Evolutionary conservation across 1,140 invertebrate species (phyloP).

Genomic region (Halesus radiatus): DNA sequence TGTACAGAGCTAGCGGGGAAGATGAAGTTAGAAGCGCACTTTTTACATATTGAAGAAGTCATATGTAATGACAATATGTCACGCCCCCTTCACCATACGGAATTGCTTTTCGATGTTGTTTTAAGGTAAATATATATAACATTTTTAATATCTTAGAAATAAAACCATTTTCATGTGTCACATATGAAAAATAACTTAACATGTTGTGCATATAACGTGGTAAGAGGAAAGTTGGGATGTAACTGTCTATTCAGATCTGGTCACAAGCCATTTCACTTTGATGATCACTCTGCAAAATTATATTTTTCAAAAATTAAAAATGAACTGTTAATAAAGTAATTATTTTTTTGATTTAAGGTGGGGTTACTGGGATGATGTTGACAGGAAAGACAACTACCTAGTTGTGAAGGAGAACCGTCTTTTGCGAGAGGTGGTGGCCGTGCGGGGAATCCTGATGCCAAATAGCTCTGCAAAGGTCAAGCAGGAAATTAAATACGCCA

Average conservation of each 20-base stretch:
- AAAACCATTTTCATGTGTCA: too few relatives aligned
- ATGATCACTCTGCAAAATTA: too few relatives aligned
- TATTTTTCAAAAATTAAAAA: too few relatives aligned
- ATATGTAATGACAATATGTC: constrained; percentile 80
- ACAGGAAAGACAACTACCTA: constrained; percentile 85
- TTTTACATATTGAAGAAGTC: constrained; percentile 82
- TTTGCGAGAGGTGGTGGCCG: constrained; percentile 64
- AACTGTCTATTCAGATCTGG: too few relatives aligned
- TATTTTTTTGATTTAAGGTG: constrained; percentile 69
- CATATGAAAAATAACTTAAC: too few relatives aligned
- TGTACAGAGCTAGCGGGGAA: constrained; percentile 78
- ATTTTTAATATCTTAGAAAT: too few relatives aligned
- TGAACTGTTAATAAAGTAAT: background rate
- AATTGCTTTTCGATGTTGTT: constrained; percentile 78
- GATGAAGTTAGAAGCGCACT: constrained; percentile 74
- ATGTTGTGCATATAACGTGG: too few relatives aligned
- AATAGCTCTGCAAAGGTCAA: constrained; percentile 70
- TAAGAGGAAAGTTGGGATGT: too few relatives aligned
- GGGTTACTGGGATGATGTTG: constrained; percentile 87
- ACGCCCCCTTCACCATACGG: constrained; percentile 83
- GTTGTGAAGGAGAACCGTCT: constrained; percentile 75
- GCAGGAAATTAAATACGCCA: constrained; percentile 85
- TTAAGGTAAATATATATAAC: constrained; percentile 64
- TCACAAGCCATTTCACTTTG: too few relatives aligned
- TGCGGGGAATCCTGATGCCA: constrained; percentile 69